These are phyloP conservation scores for Xiphias gladius DNA, from an alignment of 2,113 vertebrate species.

Conservation along the genomic window DNA sequence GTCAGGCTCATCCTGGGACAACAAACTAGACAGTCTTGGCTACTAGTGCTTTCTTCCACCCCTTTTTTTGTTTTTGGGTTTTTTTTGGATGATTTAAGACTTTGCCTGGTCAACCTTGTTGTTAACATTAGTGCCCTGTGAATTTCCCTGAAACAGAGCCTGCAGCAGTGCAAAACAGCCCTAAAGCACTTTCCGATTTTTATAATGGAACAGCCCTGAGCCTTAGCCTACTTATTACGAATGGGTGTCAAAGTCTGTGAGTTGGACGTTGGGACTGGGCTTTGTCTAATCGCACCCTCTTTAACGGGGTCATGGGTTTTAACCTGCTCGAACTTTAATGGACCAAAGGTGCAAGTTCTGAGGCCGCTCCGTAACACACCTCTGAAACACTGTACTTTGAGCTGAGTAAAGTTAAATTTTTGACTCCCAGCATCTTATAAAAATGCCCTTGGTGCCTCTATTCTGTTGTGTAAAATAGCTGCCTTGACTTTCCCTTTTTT, in stretches of 20 bases:
- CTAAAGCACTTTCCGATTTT: neutral
- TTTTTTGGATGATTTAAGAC: slow-evolving; percentile 3
- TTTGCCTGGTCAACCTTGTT: neutral
- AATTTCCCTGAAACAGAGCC: neutral
- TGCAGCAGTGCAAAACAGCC: neutral
- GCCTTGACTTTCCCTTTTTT: slow-evolving; percentile 22
- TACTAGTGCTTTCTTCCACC: neutral
- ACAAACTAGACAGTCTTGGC: neutral
- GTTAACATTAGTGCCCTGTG: neutral
- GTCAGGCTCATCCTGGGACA: neutral
- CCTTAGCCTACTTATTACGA: neutral
- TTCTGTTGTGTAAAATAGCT: slow-evolving; percentile 68
- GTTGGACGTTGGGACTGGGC: slow-evolving; percentile 22
- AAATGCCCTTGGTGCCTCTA: slow-evolving; percentile 59
- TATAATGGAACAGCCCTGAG: neutral
- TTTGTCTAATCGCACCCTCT: neutral
- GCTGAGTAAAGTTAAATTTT: slow-evolving; percentile 8
- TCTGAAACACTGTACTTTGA: slow-evolving; percentile 29
- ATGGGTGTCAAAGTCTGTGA: neutral
- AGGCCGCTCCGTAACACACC: slow-evolving; percentile 39
- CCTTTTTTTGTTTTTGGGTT: neutral
- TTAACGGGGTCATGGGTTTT: neutral
- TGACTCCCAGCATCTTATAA: slow-evolving; percentile 18
- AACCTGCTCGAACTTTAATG: slow-evolving; percentile 45
- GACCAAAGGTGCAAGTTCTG: slow-evolving; percentile 70